Evolutionary conservation across 2,113 vertebrate genomes (phyloP).

Genomic region (Aplodontia rufa): DNA sequence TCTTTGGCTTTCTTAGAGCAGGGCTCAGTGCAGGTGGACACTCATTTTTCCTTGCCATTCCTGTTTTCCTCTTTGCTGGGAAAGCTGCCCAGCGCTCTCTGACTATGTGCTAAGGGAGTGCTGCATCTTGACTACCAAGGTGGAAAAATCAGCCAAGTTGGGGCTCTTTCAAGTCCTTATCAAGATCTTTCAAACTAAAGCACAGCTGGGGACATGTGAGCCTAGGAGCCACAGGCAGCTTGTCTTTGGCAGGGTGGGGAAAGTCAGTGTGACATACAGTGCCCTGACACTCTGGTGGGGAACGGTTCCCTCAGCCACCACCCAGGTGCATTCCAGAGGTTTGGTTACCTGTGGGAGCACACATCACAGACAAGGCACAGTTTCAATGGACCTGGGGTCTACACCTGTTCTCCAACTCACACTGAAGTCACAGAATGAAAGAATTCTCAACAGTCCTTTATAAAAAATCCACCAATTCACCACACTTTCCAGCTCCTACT

Average conservation of each 20-base stretch:
- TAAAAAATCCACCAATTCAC: background rate
- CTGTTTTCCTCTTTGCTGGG: background rate
- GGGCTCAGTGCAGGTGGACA: background rate
- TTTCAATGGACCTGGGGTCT: background rate
- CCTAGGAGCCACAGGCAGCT: background rate
- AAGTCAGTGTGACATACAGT: background rate
- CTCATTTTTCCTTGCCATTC: background rate
- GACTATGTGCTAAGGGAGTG: background rate
- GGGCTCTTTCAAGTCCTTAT: background rate
- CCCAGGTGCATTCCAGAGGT: background rate
- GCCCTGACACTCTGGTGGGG: background rate
- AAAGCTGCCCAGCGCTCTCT: background rate
- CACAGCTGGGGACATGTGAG: rapidly evolving
- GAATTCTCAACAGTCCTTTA: background rate
- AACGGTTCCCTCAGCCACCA: background rate
- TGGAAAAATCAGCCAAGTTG: background rate
- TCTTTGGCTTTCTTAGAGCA: background rate
- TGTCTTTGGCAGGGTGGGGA: background rate
- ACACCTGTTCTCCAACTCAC: background rate
- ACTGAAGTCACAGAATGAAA: background rate
- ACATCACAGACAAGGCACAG: background rate
- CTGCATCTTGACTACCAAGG: background rate
- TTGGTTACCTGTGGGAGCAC: background rate
- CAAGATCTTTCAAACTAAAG: background rate
- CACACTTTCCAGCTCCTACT: background rate